Base-by-base conservation (phyloP, 2,797 vertebrate species). In the Discoglossus pictus region DNA sequence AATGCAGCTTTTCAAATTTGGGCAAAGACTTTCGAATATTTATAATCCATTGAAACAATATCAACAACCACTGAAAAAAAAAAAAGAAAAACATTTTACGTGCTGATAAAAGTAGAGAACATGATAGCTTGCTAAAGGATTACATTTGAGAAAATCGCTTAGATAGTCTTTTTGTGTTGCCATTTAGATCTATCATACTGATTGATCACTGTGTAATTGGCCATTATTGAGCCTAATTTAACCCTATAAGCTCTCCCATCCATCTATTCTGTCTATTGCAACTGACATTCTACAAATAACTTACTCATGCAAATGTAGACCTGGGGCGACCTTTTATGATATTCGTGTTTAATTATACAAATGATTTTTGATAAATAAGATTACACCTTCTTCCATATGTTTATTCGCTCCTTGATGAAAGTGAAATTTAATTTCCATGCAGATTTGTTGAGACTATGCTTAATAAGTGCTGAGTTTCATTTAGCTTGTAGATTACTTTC, bases 111-210 rank as follows among this genome's bases (percentile, higher is more conserved):
- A 60, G 36, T n/a, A 1, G 39, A 72, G 4, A 4, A 73, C 74
- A 20, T 38, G 81, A 82, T 76, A 81, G 86, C 87, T 86, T 82
- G 79, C 79, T 78, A 83, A n/a, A 84, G 87, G 84, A 84, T 86
- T 81, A 78, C 77, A 77, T 79, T 76, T 38, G 74, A 77, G 78
- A 83, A 75, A 86, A 83, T 80, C 66, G 8, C 73, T 76, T 76
- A 76, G 77, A 82, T 78, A 88, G 94, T 97, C 94, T 84, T 83
- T 86, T 90, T 78, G 83, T 84, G 90, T 95, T 94, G 93, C 92
- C 91, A 91, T 90, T 96, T 93, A 93, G 92, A 98, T 98, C 95
- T 94, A 97, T 99, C 97, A 98, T 93, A 87, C 92, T 98, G 97
- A 99, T 98, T 97, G 97, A 99, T 99, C 96, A 95, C 92, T 79